Evolutionary conservation across 2,797 vertebrate species (phyloP).

Genomic region (Chrysocyon brachyurus): DNA sequence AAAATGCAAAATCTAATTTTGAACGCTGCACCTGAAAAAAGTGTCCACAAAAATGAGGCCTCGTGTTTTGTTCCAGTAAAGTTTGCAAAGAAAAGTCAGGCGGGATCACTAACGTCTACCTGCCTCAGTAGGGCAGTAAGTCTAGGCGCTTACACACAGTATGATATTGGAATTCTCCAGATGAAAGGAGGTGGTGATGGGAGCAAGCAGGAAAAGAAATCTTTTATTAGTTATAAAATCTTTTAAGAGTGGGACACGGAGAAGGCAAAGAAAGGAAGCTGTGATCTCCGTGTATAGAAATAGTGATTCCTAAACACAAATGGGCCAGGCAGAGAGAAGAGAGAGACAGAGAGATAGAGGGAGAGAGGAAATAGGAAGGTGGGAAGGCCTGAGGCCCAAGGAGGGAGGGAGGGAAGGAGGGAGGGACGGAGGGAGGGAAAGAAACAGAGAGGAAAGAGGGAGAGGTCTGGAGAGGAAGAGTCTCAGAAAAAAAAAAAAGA

Average conservation of each 20-base stretch:
- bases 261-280: neutral
- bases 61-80: constrained; percentile 4
- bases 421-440: neutral
- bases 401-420: accelerated
- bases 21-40: neutral
- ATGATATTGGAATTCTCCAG: neutral
- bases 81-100: neutral
- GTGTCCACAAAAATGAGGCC: neutral
- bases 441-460: too few species aligned
- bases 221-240: neutral
- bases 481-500: neutral
- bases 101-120: neutral
- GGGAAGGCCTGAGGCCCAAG: neutral
- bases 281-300: neutral
- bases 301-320: neutral
- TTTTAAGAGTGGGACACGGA: neutral
- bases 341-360: neutral
- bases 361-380: neutral
- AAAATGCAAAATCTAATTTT: neutral
- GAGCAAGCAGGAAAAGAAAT: neutral
- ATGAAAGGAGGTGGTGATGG: neutral
- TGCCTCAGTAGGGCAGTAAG: neutral
- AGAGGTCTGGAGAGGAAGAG: neutral
- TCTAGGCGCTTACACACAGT: neutral
- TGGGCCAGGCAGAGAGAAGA: too few species aligned